Base-by-base conservation (phyloP, 2,113 vertebrate species). In the Ovibos moschatus region DNA sequence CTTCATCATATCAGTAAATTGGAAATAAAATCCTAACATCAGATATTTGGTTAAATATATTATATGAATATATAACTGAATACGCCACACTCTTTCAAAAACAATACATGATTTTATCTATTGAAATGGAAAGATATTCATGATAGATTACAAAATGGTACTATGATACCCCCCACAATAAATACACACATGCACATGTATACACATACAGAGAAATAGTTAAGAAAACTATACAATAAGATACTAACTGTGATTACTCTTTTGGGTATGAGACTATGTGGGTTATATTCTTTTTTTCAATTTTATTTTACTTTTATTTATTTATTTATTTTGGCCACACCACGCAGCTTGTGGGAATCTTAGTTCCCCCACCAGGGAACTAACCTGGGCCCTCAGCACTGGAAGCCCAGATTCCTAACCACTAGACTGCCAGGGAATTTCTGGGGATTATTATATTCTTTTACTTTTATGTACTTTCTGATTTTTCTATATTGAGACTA, bases 81-180 rank as follows among this genome's bases (percentile, higher is more conserved):
- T 82, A 94, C 40, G 87, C 40, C 82, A 83, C 15, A 91, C 50
- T 87, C 40, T 87, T 94, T 96, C 60, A 79, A 94, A 94, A 87
- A 82, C 1, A 40, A 30, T 71, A 25, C 21, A 71, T 91, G 40
- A n/a, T 81, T 81, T 81, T 86, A 81, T n/a, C 21, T 81, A 71
- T 51, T 64, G 11, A 57, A 96, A 94, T 86, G 21, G 43, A 86
- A 96, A 94, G 17, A 74, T 67, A 15, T 78, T 94, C 50, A 67
- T 25, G 21, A 40, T 15, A 47, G 27, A 19, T n/a, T 94, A 88
- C 55, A 94, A 91, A 84, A 91, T 4, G 74, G 7, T 84, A 91
- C 60, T 33, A 67, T 28, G 3, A 91, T 47, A 45, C 3, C 14
- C 28, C 7, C 16, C 67, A 91, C 36, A 30, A 57, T 64, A 87